Conservation (phyloP, 92 coral and sea anemone species). For the Porites divaricata region DNA sequence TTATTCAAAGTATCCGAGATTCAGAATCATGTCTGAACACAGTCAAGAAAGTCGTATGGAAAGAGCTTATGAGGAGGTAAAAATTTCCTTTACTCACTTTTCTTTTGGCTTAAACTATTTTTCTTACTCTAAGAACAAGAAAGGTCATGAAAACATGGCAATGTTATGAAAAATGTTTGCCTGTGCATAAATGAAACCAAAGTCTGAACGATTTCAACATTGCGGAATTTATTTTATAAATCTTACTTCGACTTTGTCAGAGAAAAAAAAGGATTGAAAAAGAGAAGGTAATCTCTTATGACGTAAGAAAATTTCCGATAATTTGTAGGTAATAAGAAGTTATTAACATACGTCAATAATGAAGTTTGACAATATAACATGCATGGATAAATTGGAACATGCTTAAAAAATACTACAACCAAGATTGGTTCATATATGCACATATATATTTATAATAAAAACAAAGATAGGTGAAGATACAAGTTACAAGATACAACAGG, state of each 20-base stretch:
- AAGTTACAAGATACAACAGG: background rate
- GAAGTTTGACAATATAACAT: no score
- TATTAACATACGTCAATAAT: background rate
- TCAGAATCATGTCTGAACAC: background rate
- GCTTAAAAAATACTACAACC: no score
- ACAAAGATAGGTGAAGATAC: no score
- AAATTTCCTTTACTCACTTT: background rate
- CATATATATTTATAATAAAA: no score
- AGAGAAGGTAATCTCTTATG: background rate
- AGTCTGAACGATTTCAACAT: background rate
- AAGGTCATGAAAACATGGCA: background rate
- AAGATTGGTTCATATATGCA: no score
- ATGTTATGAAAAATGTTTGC: background rate
- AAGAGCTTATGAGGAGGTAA: conserved; percentile 14
- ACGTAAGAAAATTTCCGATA: conserved; percentile 7
- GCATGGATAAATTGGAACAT: no score
- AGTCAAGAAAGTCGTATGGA: background rate
- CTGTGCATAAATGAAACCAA: background rate
- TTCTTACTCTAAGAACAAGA: background rate
- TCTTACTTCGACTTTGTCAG: background rate
- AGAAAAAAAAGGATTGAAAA: background rate
- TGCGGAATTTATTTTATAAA: background rate
- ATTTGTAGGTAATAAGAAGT: background rate
- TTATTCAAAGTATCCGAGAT: background rate
- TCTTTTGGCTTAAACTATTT: no score